phyloP scores from a whole-genome alignment of 2,113 vertebrate genomes.

The Seriola quinqueradiata region DNA sequence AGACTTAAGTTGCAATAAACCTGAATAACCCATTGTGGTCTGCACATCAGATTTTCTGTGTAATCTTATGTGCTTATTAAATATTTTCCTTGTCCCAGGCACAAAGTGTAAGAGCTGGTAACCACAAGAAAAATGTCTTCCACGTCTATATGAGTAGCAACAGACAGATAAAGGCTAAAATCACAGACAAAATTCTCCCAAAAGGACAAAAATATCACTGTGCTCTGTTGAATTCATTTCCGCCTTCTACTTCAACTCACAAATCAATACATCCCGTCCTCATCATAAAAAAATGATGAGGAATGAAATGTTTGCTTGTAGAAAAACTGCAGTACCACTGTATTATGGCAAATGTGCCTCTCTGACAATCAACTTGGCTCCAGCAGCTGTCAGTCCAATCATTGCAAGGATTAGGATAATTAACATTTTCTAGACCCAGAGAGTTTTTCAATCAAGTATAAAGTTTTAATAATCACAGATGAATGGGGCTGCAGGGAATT shows the following conservation, averaged over 20 bases:
- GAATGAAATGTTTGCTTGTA: conserved; percentile 20
- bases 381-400: conserved; percentile 64
- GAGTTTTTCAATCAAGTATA: conserved; percentile 69
- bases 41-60: background rate
- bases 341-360: conserved; percentile 32
- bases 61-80: background rate
- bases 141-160: background rate
- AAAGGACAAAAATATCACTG: conserved; percentile 18
- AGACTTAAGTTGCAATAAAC: background rate
- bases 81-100: background rate
- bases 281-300: conserved; percentile 41
- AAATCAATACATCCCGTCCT: conserved; percentile 32
- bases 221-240: conserved; percentile 20
- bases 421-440: conserved; percentile 65
- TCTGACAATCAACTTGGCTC: conserved; percentile 48
- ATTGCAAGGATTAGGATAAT: conserved; percentile 70
- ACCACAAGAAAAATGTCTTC: background rate
- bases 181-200: conserved; percentile 8
- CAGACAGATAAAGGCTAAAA: conserved; percentile 1
- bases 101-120: background rate
- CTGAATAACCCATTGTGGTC: background rate
- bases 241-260: conserved; percentile 12
- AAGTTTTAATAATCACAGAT: conserved; percentile 68
- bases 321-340: conserved; percentile 30
- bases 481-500: conserved; percentile 53